Evolutionary conservation across 2,113 vertebrate species (phyloP), one percentile per base, ranked within the genome.

Genomic region (Syngnathus typhle): DNA sequence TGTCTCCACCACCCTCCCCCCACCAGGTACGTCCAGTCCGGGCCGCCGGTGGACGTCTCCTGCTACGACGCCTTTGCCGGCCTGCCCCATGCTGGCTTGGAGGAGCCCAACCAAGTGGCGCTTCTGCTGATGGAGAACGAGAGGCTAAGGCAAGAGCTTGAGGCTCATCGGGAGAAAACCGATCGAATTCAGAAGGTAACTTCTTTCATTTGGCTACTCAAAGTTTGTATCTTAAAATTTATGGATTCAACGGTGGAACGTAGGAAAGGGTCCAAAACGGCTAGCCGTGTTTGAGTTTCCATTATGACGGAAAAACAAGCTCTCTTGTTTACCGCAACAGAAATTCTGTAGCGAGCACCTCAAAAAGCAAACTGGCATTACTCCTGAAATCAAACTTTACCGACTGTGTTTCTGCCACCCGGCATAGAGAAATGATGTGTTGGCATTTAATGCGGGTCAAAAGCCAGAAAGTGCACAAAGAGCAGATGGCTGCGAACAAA

Each of bases 171-270:
- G 0, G 93, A 98, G 87, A 98, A 98, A 80, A 91, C 93, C 0
- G 74, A 84, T 66, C 87, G 93, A n/a, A 95, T 99, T 47, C 94
- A 96, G 82, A 99, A 98, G 95, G 97, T 98, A 73, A 90, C 15
- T 47, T n/a, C 19, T n/a, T 21, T 21, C 9, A 9, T 21, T n/a
- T 32, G 27, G 27, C 27, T 32, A 32, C 27, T 32, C 27, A 32
- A 32, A 32, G 27, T 32, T 32, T 32, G 27, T 32, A 32, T 32
- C 27, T 32, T 32, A 32, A 3, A 32, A 32, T 7, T 59, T 37
- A 13, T 37, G 56, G 13, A 59, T 37, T 58, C 36, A 37, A 54
- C 36, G 56, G 15, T 10, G 37, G n/a, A n/a, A 60, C 2, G 2
- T 43, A 13, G 3, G 12, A 43, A 43, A 43, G 41, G 41, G 41